A percentile compares a stretch with the other conserved stretches of the same genome.
These are phyloP conservation scores for Ceyx margarethae DNA, from an alignment of 2,113 vertebrate genomes.

Conservation along the genomic window DNA sequence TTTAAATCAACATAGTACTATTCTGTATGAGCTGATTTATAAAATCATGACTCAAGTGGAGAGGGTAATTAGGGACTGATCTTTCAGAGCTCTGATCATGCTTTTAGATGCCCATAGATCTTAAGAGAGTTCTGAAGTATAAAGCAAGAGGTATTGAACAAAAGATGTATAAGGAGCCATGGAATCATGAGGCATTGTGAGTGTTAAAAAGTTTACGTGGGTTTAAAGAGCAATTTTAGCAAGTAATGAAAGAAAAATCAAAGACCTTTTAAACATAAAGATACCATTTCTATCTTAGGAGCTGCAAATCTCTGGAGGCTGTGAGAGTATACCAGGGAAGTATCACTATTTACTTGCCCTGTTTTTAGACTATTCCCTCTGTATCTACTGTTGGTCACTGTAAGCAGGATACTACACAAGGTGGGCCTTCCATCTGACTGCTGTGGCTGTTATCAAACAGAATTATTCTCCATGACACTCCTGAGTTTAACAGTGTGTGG, in stretches of 20 bases:
- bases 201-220: background rate
- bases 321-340: constrained; percentile 64
- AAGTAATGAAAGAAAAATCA: constrained; percentile 15
- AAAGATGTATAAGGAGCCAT: background rate
- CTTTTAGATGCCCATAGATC: background rate
- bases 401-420: background rate
- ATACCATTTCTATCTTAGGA: constrained; percentile 67
- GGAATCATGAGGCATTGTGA: background rate
- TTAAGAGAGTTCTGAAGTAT: background rate
- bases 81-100: background rate
- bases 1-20: background rate
- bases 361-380: constrained; percentile 14
- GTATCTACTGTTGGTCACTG: background rate
- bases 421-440: background rate
- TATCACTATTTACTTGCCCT: constrained; percentile 53
- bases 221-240: constrained; percentile 1
- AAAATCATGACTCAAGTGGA: background rate
- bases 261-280: constrained; percentile 56
- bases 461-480: background rate
- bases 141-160: background rate
- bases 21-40: background rate
- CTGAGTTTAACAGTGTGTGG: background rate
- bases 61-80: background rate
- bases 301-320: constrained; percentile 66
- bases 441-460: background rate